Evolutionary conservation across 2,797 vertebrate species (phyloP), one percentile per base, ranked within the genome.

Genomic region (Sciurus carolinensis): DNA sequence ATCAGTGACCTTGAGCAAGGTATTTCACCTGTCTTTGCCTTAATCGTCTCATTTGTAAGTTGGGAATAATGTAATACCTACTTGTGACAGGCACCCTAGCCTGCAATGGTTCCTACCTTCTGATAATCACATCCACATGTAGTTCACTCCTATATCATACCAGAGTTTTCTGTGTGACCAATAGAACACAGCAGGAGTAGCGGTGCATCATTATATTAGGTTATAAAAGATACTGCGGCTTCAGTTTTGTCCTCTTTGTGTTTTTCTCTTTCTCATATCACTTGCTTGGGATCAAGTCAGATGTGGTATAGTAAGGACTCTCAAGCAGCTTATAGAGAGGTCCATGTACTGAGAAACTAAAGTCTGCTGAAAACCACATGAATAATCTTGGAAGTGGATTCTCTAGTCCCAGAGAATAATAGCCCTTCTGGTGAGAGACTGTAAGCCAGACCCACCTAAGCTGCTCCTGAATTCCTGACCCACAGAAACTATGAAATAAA

Each of bases 131-230:
- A 13, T 22, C 6, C 26, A 30, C 3, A 3, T 30, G 39, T 8
- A 13, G 28, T 44, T 54, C 7, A 1, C 14, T 67, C 24, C 10
- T 57, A 0, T 39, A 0, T 0, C 7, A 8, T 28, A 52, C 17
- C 9, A 50, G 80, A 44, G 17, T 17, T 39, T 39, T 72, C 39
- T 75, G 18, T 28, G 57, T 79, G 83, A 72, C 28, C 3, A 11
- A 12, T 26, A 67, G 81, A 71, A 79, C 5, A 30, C 4, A 42
- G 64, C 7, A 13, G 73, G 87, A 82, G n/a, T 3, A 54, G 59
- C 17, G 47, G n/a, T 11, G 28, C 1, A 10, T n/a, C 2, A 26
- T 15, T 91, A 6, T 39, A 10, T 76, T 14, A 86, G 73, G 15
- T 87, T 33, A 69, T 47, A 69, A 88, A 80, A 81, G 59, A 79